These are phyloP conservation scores for Lithophane socia DNA, from an alignment of 2,888 invertebrate genomes.

Conservation along the genomic window DNA sequence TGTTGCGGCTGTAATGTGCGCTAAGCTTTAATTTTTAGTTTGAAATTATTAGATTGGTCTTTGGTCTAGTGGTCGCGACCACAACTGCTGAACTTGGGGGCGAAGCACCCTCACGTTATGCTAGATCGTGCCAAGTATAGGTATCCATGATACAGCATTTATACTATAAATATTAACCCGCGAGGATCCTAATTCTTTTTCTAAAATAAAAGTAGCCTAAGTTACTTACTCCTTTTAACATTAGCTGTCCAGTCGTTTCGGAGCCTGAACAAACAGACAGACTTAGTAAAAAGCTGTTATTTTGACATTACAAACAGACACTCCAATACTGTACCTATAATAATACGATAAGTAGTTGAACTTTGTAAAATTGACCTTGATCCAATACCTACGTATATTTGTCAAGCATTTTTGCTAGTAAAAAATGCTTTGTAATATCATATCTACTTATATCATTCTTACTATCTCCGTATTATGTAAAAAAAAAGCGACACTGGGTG, in stretches of 20 bases:
- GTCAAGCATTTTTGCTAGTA: not conserved
- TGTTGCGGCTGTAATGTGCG: not conserved
- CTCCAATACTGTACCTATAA: not conserved
- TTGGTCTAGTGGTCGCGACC: not conserved
- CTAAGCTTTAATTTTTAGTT: not conserved
- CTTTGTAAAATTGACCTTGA: conserved; percentile 29
- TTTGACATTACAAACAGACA: too few relatives aligned
- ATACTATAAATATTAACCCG: not conserved
- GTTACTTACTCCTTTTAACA: too few relatives aligned
- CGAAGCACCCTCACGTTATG: not conserved
- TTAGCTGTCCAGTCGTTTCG: too few relatives aligned
- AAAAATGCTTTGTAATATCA: conserved; percentile 25
- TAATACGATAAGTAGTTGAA: conserved; percentile 6
- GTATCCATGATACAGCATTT: not conserved
- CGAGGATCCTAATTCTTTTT: too few relatives aligned
- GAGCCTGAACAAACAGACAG: too few relatives aligned
- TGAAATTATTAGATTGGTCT: not conserved
- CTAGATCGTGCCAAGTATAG: not conserved
- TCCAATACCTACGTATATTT: not conserved
- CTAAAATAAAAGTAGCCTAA: too few relatives aligned
- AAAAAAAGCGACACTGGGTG: conserved; percentile 30
- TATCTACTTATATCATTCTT: conserved; percentile 11
- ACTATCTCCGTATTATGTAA: conserved; percentile 34
- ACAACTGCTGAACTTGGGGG: not conserved
- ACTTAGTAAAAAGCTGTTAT: too few relatives aligned